phyloP scores from a whole-genome alignment of 2,113 vertebrate species.

The Strix uralensis region DNA sequence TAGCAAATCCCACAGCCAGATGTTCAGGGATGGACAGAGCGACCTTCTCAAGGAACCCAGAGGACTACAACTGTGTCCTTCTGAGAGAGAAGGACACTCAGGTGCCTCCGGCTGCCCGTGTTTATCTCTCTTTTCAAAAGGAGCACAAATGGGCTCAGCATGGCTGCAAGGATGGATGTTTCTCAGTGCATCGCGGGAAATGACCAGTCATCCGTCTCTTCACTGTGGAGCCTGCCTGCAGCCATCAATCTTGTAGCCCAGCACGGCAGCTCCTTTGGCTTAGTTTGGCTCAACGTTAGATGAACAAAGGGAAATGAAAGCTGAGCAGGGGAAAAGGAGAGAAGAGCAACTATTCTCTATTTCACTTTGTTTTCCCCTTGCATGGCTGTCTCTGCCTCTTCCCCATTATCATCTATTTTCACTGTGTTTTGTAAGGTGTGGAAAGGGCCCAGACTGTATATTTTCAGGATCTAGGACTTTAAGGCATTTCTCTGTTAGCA shows the following conservation, averaged over 20 bases:
- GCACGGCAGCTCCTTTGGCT: slow-evolving; percentile 60
- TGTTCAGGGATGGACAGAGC: slow-evolving; percentile 69
- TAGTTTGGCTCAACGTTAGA: slow-evolving; percentile 57
- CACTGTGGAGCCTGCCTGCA: slow-evolving; percentile 73
- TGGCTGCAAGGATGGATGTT: slow-evolving; percentile 75
- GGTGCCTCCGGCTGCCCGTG: slow-evolving; percentile 64
- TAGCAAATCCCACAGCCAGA: slow-evolving; percentile 70
- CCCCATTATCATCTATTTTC: neutral
- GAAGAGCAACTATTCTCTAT: slow-evolving; percentile 16
- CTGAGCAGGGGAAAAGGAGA: neutral
- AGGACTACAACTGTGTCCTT: slow-evolving; percentile 68
- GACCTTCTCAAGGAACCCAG: slow-evolving; percentile 60
- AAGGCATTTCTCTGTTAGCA: neutral
- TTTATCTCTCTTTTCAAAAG: slow-evolving; percentile 70
- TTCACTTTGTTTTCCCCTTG: neutral
- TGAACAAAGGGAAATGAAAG: slow-evolving; percentile 57
- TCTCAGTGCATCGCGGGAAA: slow-evolving; percentile 76
- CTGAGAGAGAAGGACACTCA: slow-evolving; percentile 47
- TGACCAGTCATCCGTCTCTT: slow-evolving; percentile 81
- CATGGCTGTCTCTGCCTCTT: neutral
- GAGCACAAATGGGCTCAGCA: slow-evolving; percentile 67
- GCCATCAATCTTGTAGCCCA: slow-evolving; percentile 78
- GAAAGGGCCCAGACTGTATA: neutral
- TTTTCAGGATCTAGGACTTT: neutral
- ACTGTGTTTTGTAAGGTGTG: neutral